A percentile compares a stretch with the other conserved stretches of the same genome.
phyloP scores from a whole-genome alignment of 2,797 vertebrate species.

The Arrhamphus sclerolepis region DNA sequence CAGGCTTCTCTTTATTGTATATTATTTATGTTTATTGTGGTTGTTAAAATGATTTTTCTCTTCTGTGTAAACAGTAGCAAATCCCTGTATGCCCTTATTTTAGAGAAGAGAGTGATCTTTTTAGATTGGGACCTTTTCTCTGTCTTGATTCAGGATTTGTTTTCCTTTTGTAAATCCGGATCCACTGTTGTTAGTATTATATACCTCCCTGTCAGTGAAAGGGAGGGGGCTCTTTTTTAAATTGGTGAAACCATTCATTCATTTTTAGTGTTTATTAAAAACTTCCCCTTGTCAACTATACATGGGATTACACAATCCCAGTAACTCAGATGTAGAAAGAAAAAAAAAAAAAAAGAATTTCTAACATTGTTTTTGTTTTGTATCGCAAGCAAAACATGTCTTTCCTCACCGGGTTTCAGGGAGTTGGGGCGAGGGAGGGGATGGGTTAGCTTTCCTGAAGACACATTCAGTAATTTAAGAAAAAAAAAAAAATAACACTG shows the following conservation, averaged over 20 bases:
- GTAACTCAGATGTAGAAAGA: conserved; percentile 84
- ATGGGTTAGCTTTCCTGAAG: conserved; percentile 93
- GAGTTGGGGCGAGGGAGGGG: conserved; percentile 91
- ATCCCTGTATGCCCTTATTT: conserved; percentile 87
- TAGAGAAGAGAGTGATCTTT: conserved; percentile 99
- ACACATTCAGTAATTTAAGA: conserved; percentile 94
- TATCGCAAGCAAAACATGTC: conserved; percentile 98
- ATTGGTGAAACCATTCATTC: conserved; percentile 95
- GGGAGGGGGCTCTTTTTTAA: conserved; percentile 97
- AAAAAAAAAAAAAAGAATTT: conserved; percentile 86
- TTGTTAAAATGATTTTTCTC: conserved; percentile 81
- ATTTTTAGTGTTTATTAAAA: conserved; percentile 91
- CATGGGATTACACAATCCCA: conserved; percentile 89
- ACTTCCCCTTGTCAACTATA: conserved; percentile 81
- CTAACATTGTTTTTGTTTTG: conserved; percentile 96
- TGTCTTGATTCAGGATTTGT: conserved; percentile 99
- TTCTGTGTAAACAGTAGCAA: conserved; percentile 88
- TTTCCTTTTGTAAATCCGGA: conserved; percentile 92
- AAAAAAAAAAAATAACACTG: conserved; percentile 87
- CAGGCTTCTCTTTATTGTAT: conserved; percentile 89
- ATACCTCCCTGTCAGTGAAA: conserved; percentile 87
- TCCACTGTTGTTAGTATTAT: conserved; percentile 98
- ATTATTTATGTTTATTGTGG: conserved; percentile 83
- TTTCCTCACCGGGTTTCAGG: conserved; percentile 91
- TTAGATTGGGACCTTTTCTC: conserved; percentile 93